Evolutionary conservation across 2,113 vertebrate species (phyloP).

Genomic region (Sardina pilchardus): DNA sequence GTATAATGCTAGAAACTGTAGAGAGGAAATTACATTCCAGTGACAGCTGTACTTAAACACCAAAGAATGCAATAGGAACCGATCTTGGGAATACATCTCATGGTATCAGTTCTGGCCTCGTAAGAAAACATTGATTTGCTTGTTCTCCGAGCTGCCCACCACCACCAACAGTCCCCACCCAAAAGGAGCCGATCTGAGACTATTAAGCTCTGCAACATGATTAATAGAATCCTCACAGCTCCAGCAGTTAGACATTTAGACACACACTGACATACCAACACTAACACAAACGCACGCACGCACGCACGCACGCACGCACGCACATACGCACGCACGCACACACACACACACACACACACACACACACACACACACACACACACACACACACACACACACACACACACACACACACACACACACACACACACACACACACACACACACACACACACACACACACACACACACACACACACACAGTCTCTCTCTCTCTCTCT

Average conservation of each 20-base stretch:
- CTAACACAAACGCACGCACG: background rate
- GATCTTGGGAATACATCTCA: background rate
- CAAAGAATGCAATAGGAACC: background rate
- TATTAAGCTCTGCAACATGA: constrained; percentile 57
- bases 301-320: background rate
- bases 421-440: background rate
- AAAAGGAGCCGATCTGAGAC: constrained; percentile 55
- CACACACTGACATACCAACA: constrained; percentile 20
- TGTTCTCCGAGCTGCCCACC: background rate
- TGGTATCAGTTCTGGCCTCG: background rate
- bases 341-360: too few species aligned
- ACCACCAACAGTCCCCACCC: background rate
- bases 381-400: too few species aligned
- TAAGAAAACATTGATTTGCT: background rate
- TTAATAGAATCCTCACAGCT: constrained; percentile 57
- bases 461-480: too few species aligned
- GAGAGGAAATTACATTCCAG: background rate
- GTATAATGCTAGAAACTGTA: background rate
- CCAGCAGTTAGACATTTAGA: constrained; percentile 61
- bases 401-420: background rate
- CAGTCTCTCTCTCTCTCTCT: too few species aligned
- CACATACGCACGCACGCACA: background rate
- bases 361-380: too few species aligned
- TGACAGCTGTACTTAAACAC: background rate
- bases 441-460: too few species aligned